Evolutionary conservation across 1,140 invertebrate species (phyloP).

Genomic region (Brachionus rotundiformis): DNA sequence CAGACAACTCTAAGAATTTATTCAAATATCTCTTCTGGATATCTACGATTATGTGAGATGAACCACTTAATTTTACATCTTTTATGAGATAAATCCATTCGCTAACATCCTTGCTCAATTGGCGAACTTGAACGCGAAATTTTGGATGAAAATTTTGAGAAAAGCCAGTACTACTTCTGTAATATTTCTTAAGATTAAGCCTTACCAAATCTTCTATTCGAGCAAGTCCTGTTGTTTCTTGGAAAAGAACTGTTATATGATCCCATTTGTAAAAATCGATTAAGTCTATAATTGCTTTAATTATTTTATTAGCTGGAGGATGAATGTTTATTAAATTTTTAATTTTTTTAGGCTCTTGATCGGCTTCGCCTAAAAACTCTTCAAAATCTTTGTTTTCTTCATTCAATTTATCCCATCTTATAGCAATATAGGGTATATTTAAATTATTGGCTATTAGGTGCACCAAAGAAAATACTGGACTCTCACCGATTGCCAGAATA

Average conservation of each 20-base stretch:
- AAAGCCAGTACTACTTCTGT: not conserved
- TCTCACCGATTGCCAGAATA: not conserved
- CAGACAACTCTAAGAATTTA: slow-evolving; percentile 11
- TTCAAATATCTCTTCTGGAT: slow-evolving; percentile 30
- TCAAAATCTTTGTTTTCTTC: slow-evolving; percentile 1
- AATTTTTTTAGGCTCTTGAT: not conserved
- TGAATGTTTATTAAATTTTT: slow-evolving; percentile 41
- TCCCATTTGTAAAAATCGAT: slow-evolving; percentile 48
- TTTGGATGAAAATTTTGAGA: not conserved
- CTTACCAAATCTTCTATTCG: slow-evolving; percentile 36
- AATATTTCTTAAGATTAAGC: not conserved
- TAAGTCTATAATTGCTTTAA: slow-evolving; percentile 33
- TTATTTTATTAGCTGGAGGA: slow-evolving; percentile 26
- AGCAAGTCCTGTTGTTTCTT: slow-evolving; percentile 29
- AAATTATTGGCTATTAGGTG: slow-evolving; percentile 12
- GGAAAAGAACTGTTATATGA: slow-evolving; percentile 32
- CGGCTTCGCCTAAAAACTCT: not conserved
- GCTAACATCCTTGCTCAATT: slow-evolving; percentile 18
- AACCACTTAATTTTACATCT: slow-evolving; percentile 42
- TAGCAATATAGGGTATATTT: slow-evolving; percentile 18
- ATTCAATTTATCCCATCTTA: slow-evolving; percentile 40
- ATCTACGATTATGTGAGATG: slow-evolving; percentile 44
- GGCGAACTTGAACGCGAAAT: slow-evolving; percentile 48
- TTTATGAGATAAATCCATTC: slow-evolving; percentile 48
- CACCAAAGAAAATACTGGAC: not conserved